These are phyloP conservation scores for Hololepta plana DNA, from an alignment of 2,888 invertebrate genomes.

Conservation along the genomic window DNA sequence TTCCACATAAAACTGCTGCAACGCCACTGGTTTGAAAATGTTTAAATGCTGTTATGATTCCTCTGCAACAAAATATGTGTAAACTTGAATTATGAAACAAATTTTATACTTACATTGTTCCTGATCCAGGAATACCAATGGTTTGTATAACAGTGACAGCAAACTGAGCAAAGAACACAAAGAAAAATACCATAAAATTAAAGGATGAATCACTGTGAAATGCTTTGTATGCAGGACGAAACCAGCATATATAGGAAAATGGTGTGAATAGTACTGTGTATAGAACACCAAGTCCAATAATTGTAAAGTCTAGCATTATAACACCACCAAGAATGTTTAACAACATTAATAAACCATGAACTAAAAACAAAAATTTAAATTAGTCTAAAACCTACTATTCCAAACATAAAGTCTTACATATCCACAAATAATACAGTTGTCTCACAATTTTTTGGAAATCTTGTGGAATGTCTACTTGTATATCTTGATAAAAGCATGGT, in stretches of 20 bases:
- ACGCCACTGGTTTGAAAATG: conserved; percentile 37
- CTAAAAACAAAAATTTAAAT: conserved; percentile 35
- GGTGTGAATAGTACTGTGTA: conserved; percentile 86
- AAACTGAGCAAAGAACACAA: conserved; percentile 93
- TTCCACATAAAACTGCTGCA: conserved; percentile 48
- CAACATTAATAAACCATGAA: conserved; percentile 72
- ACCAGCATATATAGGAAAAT: conserved; percentile 98
- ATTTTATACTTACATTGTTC: conserved; percentile 59
- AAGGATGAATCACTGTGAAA: conserved; percentile 98
- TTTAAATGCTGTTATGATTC: conserved; percentile 57
- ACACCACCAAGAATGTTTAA: conserved; percentile 76
- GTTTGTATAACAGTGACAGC: conserved; percentile 75
- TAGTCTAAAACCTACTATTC: conserved; percentile 61
- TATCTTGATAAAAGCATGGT: conserved; percentile 99
- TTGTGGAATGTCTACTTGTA: conserved; percentile 93
- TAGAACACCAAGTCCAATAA: conserved; percentile 77
- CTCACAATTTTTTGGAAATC: conserved; percentile 95
- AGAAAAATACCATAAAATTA: conserved; percentile 99
- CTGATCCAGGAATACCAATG: conserved; percentile 67
- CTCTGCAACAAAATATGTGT: conserved; percentile 33
- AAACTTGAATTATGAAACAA: conserved; percentile 3
- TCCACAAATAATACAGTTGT: conserved; percentile 90
- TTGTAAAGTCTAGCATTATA: conserved; percentile 51
- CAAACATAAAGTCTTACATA: conserved; percentile 88
- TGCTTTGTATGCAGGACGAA: conserved; percentile 96